These are phyloP conservation scores for Brachionus sp. DNA, from an alignment of 1,140 invertebrate genomes.

Conservation along the genomic window DNA sequence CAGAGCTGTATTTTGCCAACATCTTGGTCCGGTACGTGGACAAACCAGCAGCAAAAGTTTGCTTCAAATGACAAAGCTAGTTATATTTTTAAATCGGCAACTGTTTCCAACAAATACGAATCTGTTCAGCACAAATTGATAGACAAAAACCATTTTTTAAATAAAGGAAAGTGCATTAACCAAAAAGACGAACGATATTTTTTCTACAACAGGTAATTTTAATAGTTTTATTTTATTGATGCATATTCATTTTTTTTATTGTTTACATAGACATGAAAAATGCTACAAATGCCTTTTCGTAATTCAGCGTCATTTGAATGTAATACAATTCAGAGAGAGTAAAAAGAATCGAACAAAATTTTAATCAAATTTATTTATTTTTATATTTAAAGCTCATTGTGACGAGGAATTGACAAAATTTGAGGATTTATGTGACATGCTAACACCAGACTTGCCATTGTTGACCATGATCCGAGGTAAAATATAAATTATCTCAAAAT, in stretches of 20 bases:
- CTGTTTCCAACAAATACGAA: neutral
- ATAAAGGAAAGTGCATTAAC: neutral
- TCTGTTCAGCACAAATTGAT: neutral
- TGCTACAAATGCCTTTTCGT: constrained; percentile 29
- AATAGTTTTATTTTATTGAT: neutral
- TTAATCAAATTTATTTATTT: neutral
- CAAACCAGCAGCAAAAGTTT: neutral
- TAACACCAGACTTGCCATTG: constrained; percentile 1
- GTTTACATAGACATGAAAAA: neutral
- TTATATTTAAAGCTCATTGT: constrained; percentile 1
- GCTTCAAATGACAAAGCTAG: neutral
- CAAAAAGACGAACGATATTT: constrained; percentile 19
- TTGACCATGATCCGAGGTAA: constrained; percentile 36
- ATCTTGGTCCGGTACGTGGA: constrained; percentile 14
- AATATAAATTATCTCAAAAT: neutral
- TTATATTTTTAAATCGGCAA: constrained; percentile 19
- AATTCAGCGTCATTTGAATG: constrained; percentile 32
- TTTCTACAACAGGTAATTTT: neutral
- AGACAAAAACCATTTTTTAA: neutral
- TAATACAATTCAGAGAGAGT: constrained; percentile 35
- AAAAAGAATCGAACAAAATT: neutral
- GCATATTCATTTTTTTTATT: neutral
- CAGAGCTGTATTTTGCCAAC: neutral
- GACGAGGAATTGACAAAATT: constrained; percentile 28
- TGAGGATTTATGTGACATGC: constrained; percentile 18